Conservation (phyloP, 1,140 invertebrate species). For the Nasonia vitripennis region DNA sequence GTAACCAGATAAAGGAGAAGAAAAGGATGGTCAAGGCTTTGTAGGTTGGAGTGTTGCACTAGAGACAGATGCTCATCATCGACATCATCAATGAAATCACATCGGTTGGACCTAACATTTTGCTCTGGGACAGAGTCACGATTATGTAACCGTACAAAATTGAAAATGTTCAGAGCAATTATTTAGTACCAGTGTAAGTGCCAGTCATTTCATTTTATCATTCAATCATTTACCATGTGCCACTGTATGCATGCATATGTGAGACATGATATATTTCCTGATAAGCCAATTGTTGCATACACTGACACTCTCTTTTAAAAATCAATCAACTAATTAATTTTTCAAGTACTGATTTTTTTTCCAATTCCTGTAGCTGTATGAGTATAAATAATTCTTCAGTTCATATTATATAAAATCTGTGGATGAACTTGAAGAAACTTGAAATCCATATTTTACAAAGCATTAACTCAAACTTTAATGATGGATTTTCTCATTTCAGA, state of each 20-base stretch:
- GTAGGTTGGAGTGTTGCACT: no score
- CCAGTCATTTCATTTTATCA: constrained; percentile 35
- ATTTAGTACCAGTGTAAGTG: constrained; percentile 89
- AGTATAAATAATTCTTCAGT: not conserved
- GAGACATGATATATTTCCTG: constrained; percentile 36
- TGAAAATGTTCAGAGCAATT: no score
- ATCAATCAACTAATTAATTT: constrained; percentile 37
- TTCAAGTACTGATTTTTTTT: not conserved
- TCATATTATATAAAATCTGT: not conserved
- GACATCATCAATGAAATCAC: no score
- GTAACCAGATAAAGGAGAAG: no score
- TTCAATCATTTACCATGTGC: constrained; percentile 45
- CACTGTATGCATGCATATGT: constrained; percentile 42
- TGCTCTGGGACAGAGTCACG: no score
- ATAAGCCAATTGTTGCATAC: constrained; percentile 13
- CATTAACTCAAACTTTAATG: not conserved
- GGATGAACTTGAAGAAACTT: not conserved
- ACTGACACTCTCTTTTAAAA: constrained; percentile 40
- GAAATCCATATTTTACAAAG: no score
- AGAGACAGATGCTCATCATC: no score
- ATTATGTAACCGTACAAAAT: no score
- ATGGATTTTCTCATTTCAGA: constrained; percentile 61
- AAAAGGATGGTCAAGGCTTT: no score
- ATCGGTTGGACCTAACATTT: no score
- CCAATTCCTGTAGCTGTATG: not conserved